Evolutionary conservation across 2,797 vertebrate genomes (phyloP).

Genomic region (Cyclopterus lumpus): DNA sequence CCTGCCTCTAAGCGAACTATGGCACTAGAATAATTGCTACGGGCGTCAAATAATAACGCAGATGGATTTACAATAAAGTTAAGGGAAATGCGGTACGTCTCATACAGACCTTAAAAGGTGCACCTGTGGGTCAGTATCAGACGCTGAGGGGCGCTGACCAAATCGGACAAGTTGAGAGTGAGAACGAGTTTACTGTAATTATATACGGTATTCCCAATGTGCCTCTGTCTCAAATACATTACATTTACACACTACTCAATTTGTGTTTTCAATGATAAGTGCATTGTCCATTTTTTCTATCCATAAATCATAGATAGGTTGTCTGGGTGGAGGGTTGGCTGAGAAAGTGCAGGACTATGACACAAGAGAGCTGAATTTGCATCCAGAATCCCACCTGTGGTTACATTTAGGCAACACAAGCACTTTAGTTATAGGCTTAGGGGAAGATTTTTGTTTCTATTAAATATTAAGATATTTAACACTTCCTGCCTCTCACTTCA

Average conservation of each 20-base stretch:
- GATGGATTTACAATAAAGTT: too few species aligned
- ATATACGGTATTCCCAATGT: neutral
- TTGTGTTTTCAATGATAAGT: neutral
- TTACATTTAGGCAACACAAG: neutral
- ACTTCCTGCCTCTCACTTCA: neutral
- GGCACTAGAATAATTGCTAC: too few species aligned
- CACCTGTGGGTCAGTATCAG: neutral
- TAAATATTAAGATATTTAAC: conserved; percentile 20
- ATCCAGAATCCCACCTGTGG: conserved; percentile 1
- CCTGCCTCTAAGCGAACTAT: too few species aligned
- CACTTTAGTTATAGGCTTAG: neutral
- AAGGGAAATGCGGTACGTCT: too few species aligned
- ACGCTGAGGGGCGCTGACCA: neutral
- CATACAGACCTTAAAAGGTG: neutral
- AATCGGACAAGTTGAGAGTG: neutral
- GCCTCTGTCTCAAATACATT: neutral
- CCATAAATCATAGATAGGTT: neutral
- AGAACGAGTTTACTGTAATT: neutral
- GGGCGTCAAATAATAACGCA: too few species aligned
- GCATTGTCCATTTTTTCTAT: neutral
- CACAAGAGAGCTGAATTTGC: neutral
- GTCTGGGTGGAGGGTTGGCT: neutral
- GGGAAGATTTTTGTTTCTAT: neutral
- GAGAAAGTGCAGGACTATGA: neutral
- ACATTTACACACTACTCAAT: neutral